These are phyloP conservation scores for Parotocinclus haroldoi DNA, from an alignment of 2,797 vertebrate genomes.

Conservation along the genomic window DNA sequence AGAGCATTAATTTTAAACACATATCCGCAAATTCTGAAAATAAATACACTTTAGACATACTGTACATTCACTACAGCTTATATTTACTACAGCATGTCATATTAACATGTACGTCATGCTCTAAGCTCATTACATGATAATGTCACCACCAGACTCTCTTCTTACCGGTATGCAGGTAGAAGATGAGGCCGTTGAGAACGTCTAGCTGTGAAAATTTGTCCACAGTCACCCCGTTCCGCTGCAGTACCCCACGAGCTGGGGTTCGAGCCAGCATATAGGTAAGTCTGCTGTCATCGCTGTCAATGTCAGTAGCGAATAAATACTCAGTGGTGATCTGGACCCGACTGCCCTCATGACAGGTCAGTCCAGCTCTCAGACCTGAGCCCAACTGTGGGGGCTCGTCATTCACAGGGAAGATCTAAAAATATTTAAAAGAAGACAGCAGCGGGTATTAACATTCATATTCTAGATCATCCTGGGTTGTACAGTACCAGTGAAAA, in stretches of 20 bases:
- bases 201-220: constrained; percentile 73
- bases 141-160: not conserved
- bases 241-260: constrained; percentile 57
- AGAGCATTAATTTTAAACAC: not conserved
- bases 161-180: constrained; percentile 66
- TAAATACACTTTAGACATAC: not conserved
- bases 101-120: no score
- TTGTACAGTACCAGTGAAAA: no score
- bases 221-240: constrained; percentile 56
- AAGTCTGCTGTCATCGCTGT: constrained; percentile 65
- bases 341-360: constrained; percentile 58
- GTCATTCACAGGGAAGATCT: constrained; percentile 67
- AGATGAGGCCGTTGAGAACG: constrained; percentile 66
- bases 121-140: no score
- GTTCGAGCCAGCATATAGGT: constrained; percentile 62
- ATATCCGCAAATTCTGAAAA: not conserved
- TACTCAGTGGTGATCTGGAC: constrained; percentile 62
- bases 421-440: not conserved
- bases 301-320: constrained; percentile 64
- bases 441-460: no score
- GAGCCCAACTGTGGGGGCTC: constrained; percentile 62
- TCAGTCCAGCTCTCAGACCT: constrained; percentile 57
- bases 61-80: no score
- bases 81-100: no score
- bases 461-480: no score